These are phyloP conservation scores for Anhinga anhinga DNA, from an alignment of 2,113 vertebrate species.

Conservation along the genomic window DNA sequence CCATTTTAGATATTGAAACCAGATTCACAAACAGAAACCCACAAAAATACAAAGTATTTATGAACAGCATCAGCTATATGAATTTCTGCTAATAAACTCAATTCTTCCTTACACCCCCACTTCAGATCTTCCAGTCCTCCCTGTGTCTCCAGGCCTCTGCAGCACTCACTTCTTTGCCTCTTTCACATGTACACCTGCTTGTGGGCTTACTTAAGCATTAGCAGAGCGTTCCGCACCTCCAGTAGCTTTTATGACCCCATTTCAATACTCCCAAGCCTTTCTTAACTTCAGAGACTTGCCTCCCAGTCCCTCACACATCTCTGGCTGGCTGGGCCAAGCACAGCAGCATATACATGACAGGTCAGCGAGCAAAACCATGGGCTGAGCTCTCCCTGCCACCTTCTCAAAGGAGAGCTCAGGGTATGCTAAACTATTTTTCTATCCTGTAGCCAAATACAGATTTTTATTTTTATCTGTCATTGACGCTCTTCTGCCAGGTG, in stretches of 20 bases:
- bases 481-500: neutral
- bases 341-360: neutral
- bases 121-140: neutral
- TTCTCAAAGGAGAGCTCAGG: neutral
- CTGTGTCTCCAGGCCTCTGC: neutral
- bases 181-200: neutral
- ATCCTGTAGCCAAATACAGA: neutral
- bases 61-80: neutral
- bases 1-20: neutral
- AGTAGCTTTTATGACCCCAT: neutral
- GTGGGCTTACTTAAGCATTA: fast-evolving
- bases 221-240: neutral
- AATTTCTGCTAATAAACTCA: neutral
- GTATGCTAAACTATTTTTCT: neutral
- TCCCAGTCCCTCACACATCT: neutral
- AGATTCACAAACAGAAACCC: neutral
- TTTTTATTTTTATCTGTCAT: neutral
- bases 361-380: neutral
- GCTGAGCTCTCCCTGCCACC: neutral
- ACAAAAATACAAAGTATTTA: neutral
- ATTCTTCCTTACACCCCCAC: neutral
- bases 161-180: neutral
- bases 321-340: neutral
- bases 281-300: neutral
- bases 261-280: neutral